These are phyloP conservation scores for Nomia melanderi DNA, from an alignment of 1,140 invertebrate species.

Conservation along the genomic window DNA sequence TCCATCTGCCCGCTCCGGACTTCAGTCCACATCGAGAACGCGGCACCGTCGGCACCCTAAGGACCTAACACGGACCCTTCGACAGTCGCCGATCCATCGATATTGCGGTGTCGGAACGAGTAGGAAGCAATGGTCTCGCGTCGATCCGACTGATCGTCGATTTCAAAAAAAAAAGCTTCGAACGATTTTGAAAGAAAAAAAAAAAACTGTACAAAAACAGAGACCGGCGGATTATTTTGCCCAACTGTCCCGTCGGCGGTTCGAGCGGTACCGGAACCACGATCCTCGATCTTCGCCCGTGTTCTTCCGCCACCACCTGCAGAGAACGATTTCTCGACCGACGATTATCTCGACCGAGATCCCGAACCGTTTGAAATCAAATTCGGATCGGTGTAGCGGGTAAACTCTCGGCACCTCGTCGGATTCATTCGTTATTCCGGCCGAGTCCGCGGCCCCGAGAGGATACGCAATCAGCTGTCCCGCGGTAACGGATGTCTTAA, in stretches of 20 bases:
- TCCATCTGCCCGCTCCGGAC: conserved; percentile 70
- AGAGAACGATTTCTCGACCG: neutral
- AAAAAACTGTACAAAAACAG: neutral
- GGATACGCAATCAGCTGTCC: neutral
- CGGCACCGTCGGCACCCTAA: conserved; percentile 76
- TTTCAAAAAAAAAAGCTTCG: neutral
- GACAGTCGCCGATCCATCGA: conserved; percentile 38
- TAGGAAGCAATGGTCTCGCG: neutral
- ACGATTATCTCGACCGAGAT: neutral
- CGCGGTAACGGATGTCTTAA: conserved; percentile 25
- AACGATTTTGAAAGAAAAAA: neutral
- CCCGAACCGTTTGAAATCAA: too few species aligned
- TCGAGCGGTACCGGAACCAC: neutral
- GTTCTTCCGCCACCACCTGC: neutral
- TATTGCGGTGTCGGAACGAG: conserved; percentile 4
- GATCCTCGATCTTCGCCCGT: neutral
- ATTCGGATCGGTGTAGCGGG: neutral
- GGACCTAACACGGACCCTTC: conserved; percentile 51
- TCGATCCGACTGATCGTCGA: neutral
- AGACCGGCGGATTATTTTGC: neutral
- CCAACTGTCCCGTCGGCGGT: neutral
- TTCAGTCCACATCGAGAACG: conserved; percentile 80
- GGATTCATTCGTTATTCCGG: neutral
- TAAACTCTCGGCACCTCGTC: neutral
- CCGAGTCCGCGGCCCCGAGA: neutral